Conservation (phyloP, 2,113 vertebrate genomes). For the Aramus guarauna region DNA sequence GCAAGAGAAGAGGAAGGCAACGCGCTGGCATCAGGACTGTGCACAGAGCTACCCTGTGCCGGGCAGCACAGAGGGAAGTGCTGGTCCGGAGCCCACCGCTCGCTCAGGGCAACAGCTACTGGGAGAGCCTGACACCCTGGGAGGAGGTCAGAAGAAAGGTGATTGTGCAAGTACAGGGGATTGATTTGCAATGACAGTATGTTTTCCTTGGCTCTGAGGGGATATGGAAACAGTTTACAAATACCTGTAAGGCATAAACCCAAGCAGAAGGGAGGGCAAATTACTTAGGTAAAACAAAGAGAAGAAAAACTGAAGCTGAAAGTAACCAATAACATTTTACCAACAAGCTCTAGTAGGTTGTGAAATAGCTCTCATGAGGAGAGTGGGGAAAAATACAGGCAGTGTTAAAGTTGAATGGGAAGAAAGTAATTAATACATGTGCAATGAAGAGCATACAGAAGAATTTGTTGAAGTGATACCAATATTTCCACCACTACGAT, state of each 20-base stretch:
- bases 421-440: neutral
- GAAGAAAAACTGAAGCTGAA: neutral
- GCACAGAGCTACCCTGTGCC: neutral
- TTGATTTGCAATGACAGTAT: neutral
- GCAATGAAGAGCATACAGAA: neutral
- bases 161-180: neutral
- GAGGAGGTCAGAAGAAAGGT: neutral
- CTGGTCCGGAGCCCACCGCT: neutral
- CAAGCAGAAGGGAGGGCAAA: neutral
- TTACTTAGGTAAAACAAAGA: neutral
- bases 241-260: neutral
- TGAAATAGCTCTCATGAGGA: neutral
- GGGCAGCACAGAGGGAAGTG: neutral
- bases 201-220: neutral
- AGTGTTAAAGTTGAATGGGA: neutral
- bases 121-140: neutral
- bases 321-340: neutral
- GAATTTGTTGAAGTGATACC: neutral
- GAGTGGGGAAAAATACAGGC: neutral
- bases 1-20: neutral
- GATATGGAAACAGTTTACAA: neutral
- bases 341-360: neutral
- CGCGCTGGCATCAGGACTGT: rapidly evolving
- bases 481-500: neutral
- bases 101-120: neutral